phyloP scores from a whole-genome alignment of 37 sponge, comb jelly and placozoan species.

The Amphimedon queenslandica region DNA sequence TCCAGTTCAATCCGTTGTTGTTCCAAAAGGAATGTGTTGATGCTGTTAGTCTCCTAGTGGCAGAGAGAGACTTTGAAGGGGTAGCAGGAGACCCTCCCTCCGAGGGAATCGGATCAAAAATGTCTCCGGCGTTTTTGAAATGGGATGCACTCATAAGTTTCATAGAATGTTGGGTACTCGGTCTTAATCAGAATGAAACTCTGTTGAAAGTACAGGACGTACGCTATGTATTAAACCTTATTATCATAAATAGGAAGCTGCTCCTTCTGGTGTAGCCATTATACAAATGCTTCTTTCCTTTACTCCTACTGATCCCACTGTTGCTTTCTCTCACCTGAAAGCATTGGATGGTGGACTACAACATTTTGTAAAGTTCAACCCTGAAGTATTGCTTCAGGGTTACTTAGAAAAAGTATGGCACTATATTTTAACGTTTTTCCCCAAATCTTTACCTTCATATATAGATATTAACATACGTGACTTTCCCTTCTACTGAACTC shows the following conservation, averaged over 20 bases:
- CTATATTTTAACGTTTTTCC: too few species aligned
- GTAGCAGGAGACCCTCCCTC: too few species aligned
- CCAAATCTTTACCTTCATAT: too few species aligned
- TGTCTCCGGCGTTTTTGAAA: slow-evolving; percentile 15
- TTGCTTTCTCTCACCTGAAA: neutral
- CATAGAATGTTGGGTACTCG: slow-evolving; percentile 36
- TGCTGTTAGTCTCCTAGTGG: neutral
- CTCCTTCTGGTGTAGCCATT: neutral
- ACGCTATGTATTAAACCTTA: too few species aligned
- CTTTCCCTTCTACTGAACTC: too few species aligned
- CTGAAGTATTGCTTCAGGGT: neutral
- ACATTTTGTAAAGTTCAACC: neutral
- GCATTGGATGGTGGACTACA: neutral
- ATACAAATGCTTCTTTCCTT: neutral
- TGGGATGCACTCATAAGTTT: slow-evolving; percentile 37
- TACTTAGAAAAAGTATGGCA: slow-evolving; percentile 3
- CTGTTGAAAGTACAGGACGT: neutral
- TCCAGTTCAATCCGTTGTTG: too few species aligned
- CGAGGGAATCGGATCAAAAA: neutral
- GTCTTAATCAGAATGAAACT: slow-evolving; percentile 7
- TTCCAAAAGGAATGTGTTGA: too few species aligned
- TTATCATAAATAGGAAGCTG: neutral
- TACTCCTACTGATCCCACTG: neutral
- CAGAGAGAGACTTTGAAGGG: too few species aligned
- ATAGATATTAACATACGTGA: too few species aligned